Conservation (phyloP, 2,797 vertebrate genomes). For the Epinephelus awoara region DNA sequence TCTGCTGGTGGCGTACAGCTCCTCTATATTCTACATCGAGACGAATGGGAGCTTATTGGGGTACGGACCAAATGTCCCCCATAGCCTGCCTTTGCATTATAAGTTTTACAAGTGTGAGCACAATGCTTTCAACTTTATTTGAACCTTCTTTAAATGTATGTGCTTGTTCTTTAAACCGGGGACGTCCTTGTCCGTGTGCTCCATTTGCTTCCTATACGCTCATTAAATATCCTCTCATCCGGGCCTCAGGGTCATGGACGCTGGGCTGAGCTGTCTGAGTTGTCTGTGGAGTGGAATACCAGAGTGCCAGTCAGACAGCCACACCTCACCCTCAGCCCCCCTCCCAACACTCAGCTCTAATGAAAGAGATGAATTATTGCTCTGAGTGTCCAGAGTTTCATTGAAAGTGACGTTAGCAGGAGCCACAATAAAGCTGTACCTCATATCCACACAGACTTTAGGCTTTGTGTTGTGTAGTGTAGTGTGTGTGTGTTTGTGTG, state of each 20-base stretch:
- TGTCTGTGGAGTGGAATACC: slow-evolving; percentile 46
- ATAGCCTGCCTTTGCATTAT: slow-evolving; percentile 18
- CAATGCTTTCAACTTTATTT: slow-evolving; percentile 37
- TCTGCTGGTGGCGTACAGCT: slow-evolving; percentile 15
- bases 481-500: slow-evolving; percentile 12
- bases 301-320: slow-evolving; percentile 31
- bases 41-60: slow-evolving; percentile 34
- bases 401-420: slow-evolving; percentile 51
- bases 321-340: slow-evolving; percentile 8
- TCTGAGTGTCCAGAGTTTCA: slow-evolving; percentile 46
- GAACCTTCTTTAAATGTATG: slow-evolving; percentile 54
- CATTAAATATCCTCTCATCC: slow-evolving; percentile 52
- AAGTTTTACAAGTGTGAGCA: slow-evolving; percentile 18
- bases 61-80: slow-evolving; percentile 16
- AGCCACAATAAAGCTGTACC: slow-evolving; percentile 51
- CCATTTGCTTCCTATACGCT: slow-evolving; percentile 26
- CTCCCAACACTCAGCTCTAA: slow-evolving; percentile 54
- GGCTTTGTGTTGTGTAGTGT: slow-evolving; percentile 9
- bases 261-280: slow-evolving; percentile 23
- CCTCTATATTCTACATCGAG: slow-evolving; percentile 18
- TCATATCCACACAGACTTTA: slow-evolving; percentile 22
- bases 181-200: slow-evolving; percentile 46
- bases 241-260: slow-evolving; percentile 47
- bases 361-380: slow-evolving; percentile 75
- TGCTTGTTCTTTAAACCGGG: slow-evolving; percentile 32